Evolutionary conservation across 2,797 vertebrate species (phyloP), one percentile per base, ranked within the genome.

Genomic region (Spinibarbus caldwelli): DNA sequence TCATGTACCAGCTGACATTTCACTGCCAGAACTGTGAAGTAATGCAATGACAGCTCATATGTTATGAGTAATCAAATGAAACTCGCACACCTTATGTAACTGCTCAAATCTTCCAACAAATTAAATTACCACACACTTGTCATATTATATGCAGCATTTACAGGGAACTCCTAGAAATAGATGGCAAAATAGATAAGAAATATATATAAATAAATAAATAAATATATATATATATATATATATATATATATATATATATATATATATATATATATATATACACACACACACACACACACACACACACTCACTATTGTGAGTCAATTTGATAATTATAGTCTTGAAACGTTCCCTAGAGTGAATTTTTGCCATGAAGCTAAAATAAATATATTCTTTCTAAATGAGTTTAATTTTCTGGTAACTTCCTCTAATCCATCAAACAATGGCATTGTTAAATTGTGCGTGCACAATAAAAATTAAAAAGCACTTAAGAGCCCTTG

Each of bases 41-140:
- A 83, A 70, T 67, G 54, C 80, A 84, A 70, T 67, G 43, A 45
- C 76, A 72, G 43, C 86, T 85, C 64, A 80, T 67, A 73, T 85
- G 47, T 89, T 89, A 89, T 88, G 87, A 88, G 87, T 91, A 89
- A 88, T 88, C 75, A 68, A 87, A 78, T 86, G 72, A 82, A 87
- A 70, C 54, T 75, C 29, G 9, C 66, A 54, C 54, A 70, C 26
- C 34, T 64, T 31, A 73, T 54, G 34, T 52, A 85, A 85, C 43
- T 29, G 43, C 11, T 29, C 12, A 41, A 59, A 64, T 79, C 77
- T 21, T 45, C 76, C 21, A 64, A 12, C 17, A 4, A 45, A 78
- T 78, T 14, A 0, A 12, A 78, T 45, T 21, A 29, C n/a, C 38
- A 62, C 17, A 64, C 10, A 31, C 38, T 64, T 78, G 38, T 62